These are phyloP conservation scores for Malurus melanocephalus DNA, from an alignment of 2,113 vertebrate genomes.

Conservation along the genomic window DNA sequence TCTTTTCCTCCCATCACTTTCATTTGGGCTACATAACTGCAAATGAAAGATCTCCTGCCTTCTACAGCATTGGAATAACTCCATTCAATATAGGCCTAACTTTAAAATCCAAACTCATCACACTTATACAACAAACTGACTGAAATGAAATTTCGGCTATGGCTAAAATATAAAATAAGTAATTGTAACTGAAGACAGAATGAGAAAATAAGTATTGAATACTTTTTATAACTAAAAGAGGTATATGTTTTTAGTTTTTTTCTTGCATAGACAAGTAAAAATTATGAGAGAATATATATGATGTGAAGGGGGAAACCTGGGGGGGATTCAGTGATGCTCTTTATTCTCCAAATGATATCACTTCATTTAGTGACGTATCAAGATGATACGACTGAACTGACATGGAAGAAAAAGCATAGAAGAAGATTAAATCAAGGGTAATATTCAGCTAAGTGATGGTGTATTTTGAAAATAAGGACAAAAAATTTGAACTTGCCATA, in stretches of 20 bases:
- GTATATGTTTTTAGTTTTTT: neutral
- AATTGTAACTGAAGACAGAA: neutral
- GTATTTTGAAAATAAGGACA: neutral
- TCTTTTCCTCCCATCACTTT: neutral
- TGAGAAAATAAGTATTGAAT: neutral
- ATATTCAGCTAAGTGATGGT: neutral
- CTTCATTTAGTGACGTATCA: neutral
- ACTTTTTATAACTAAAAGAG: neutral
- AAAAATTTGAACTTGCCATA: neutral
- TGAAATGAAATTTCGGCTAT: neutral
- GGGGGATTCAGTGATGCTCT: neutral
- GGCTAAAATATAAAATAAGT: neutral
- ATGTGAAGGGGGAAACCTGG: neutral
- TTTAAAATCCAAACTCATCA: neutral
- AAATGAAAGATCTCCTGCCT: neutral
- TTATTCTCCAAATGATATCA: neutral
- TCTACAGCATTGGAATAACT: neutral
- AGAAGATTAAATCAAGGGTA: neutral
- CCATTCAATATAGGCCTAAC: neutral
- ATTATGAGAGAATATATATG: neutral
- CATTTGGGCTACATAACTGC: neutral
- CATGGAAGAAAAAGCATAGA: neutral
- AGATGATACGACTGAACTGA: neutral
- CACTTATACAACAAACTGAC: neutral
- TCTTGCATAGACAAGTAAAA: neutral